These are phyloP conservation scores for Diacarnus erythraeanus DNA, from an alignment of 37 sponge, comb jelly and placozoan species.

Conservation along the genomic window DNA sequence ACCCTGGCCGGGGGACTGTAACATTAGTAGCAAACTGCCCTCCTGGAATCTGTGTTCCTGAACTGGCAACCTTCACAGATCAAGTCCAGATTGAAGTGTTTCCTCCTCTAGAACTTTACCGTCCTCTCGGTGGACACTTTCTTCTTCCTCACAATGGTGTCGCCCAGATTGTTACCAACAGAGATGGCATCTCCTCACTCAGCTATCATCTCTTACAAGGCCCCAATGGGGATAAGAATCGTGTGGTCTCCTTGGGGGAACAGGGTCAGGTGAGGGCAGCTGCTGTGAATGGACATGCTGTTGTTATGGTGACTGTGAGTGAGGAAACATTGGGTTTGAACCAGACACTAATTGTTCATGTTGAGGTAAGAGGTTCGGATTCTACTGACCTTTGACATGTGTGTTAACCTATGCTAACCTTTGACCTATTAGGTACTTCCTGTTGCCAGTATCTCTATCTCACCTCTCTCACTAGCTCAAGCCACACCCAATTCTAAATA, in stretches of 20 bases:
- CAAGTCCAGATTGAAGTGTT: conserved; percentile 65
- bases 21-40: conserved; percentile 46
- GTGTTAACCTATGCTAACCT: neutral
- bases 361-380: conserved; percentile 62
- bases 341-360: conserved; percentile 69
- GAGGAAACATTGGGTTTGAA: conserved; percentile 66
- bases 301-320: conserved; percentile 74
- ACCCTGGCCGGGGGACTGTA: conserved; percentile 58
- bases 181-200: conserved; percentile 57
- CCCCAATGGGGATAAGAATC: neutral
- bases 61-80: conserved; percentile 57
- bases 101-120: conserved; percentile 43
- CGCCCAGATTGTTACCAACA: conserved; percentile 66
- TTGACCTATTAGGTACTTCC: conserved; percentile 44
- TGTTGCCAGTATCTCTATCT: conserved; percentile 53
- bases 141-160: conserved; percentile 73
- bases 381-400: too few species aligned
- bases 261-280: conserved; percentile 55
- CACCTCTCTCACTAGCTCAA: conserved; percentile 53
- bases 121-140: conserved; percentile 58
- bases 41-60: conserved; percentile 54
- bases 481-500: conserved; percentile 63
- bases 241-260: conserved; percentile 14
- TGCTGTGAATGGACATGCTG: conserved; percentile 72
- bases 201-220: conserved; percentile 50